Conservation (phyloP, 35 echinoderm and acorn worm genomes). For the Heliocidaris erythrogramma region DNA sequence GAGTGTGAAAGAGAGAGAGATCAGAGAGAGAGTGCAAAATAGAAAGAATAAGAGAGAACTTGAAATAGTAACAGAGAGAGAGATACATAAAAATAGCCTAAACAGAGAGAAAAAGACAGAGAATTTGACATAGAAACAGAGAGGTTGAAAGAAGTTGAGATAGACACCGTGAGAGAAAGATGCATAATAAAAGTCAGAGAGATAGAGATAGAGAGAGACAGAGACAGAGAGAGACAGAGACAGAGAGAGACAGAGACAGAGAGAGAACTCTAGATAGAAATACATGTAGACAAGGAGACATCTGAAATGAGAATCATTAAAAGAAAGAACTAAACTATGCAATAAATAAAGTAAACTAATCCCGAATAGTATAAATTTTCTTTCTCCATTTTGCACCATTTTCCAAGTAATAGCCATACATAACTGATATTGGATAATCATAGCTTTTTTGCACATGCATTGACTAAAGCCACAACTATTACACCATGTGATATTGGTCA, state of each 20-base stretch:
- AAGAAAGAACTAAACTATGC: too few species aligned
- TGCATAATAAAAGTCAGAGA: not conserved
- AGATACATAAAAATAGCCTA: not conserved
- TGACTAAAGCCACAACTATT: not conserved
- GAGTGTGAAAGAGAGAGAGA: not conserved
- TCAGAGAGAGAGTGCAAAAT: not conserved
- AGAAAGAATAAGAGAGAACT: not conserved
- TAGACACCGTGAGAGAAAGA: not conserved
- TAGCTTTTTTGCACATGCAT: not conserved
- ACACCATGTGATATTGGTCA: not conserved
- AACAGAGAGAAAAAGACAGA: slow-evolving; percentile 7
- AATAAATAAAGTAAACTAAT: too few species aligned
- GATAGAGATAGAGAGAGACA: not conserved
- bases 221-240: not conserved
- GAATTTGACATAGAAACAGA: not conserved
- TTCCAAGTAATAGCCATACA: too few species aligned
- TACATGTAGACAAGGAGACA: not conserved
- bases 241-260: not conserved
- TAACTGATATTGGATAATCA: too few species aligned
- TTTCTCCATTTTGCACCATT: too few species aligned
- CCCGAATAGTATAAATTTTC: too few species aligned
- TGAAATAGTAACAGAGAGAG: not conserved
- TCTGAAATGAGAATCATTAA: not conserved
- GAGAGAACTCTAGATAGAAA: not conserved
- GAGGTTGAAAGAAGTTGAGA: not conserved